A percentile compares a stretch with the other conserved stretches of the same genome.
Evolutionary conservation across 2,888 invertebrate genomes (phyloP).

Genomic region (Cryptosula pallasiana): DNA sequence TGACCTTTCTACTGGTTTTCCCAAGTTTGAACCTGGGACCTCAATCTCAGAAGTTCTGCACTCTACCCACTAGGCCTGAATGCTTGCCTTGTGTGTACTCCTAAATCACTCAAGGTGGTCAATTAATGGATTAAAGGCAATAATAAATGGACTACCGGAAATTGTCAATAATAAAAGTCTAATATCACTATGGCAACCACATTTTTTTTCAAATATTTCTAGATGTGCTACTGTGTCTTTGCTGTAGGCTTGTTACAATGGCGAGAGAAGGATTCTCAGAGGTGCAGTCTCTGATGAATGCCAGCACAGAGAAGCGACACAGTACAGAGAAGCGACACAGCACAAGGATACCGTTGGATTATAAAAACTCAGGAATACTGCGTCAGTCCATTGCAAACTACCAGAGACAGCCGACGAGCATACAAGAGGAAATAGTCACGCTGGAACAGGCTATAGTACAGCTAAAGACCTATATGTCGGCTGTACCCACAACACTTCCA

Average conservation of each 20-base stretch:
- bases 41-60: too few species aligned
- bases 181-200: too few species aligned
- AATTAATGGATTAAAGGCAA: too few species aligned
- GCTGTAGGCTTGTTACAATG: constrained; percentile 1
- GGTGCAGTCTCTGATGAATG: not conserved
- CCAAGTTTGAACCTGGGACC: too few species aligned
- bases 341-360: not conserved
- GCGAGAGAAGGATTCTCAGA: not conserved
- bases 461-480: not conserved
- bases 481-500: constrained; percentile 3
- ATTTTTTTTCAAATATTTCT: too few species aligned
- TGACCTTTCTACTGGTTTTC: too few species aligned
- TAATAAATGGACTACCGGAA: too few species aligned
- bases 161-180: too few species aligned
- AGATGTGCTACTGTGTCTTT: too few species aligned
- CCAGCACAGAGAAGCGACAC: not conserved
- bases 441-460: not conserved
- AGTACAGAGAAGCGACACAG: constrained; percentile 10
- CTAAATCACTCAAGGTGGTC: too few species aligned
- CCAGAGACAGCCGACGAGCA: constrained; percentile 2
- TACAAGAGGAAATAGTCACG: not conserved
- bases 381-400: constrained; percentile 5
- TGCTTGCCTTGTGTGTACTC: too few species aligned
- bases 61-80: too few species aligned
- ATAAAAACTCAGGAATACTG: constrained; percentile 1